Evolutionary conservation across 2,797 vertebrate species (phyloP), one percentile per base, ranked within the genome.

Genomic region (Melanotaenia nigrans): DNA sequence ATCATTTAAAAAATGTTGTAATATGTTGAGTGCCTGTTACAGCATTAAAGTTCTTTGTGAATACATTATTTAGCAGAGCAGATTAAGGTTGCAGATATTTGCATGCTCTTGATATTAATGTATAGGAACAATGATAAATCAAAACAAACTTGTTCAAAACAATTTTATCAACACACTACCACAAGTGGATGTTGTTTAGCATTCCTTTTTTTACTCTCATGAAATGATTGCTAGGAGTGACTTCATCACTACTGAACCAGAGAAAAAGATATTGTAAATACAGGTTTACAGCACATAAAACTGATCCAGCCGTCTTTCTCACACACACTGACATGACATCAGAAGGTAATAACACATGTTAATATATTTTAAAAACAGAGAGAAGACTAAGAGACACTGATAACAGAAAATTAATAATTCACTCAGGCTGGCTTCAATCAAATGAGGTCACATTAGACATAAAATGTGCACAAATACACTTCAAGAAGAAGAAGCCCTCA

Each of bases 171-270:
- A 30, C 28, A 30, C 28, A 30, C 28, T 30, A 30, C 28, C 28
- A 5, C 28, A 30, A 30, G 36, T 38, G 12, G 4, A 3, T 38
- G 36, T 14, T 38, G 11, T 38, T 38, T 13, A 13, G 12, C 3
- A 13, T 30, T 30, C 28, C 28, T 30, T 30, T 30, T 38, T 13
- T 38, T 11, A 36, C 36, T 77, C 78, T 16, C n/a, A 35, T 57
- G 71, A 63, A 81, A 73, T 78, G 68, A 81, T 64, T 63, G 70
- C 36, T 69, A 25, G 40, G 42, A 62, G 14, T 33, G 75, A 72
- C 75, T 80, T 67, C 68, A 57, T 77, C 65, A 73, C 75, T 57
- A 32, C 36, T 38, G 36, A 38, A 13, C 12, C 36, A 38, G 13
- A 38, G 13, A 38, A 12, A 38, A 20, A 54, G 12, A 73, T 5